phyloP scores from a whole-genome alignment of 2,113 vertebrate genomes.

The Epinephelus cyanopodus region DNA sequence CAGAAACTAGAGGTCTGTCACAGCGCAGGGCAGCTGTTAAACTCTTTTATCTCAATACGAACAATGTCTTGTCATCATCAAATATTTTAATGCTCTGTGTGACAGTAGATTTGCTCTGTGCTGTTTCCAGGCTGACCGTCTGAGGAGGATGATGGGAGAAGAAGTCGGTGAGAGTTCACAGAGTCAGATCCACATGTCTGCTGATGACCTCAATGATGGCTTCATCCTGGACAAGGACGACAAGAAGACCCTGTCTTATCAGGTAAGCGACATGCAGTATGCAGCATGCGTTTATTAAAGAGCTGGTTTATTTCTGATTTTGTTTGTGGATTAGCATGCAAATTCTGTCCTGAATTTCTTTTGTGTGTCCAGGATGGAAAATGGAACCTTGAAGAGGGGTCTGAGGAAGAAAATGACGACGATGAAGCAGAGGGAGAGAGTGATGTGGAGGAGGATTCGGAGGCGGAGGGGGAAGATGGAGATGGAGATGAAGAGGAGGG shows the following conservation, averaged over 20 bases:
- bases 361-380: conserved; percentile 86
- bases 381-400: conserved; percentile 76
- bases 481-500: conserved; percentile 13
- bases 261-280: conserved; percentile 75
- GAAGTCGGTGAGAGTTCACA: conserved; percentile 63
- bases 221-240: conserved; percentile 92
- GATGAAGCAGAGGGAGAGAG: conserved; percentile 46
- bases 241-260: conserved; percentile 88
- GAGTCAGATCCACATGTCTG: conserved; percentile 86
- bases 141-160: conserved; percentile 92
- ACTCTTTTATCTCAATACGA: neutral
- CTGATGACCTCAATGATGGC: conserved; percentile 93
- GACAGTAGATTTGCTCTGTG: neutral
- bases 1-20: conserved; percentile 88
- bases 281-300: neutral
- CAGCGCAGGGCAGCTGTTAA: too few relatives aligned
- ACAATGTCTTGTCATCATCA: neutral
- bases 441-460: conserved; percentile 36
- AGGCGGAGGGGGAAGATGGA: conserved; percentile 27
- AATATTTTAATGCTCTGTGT: neutral
- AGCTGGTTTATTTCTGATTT: neutral
- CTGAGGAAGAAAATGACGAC: conserved; percentile 56
- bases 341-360: neutral
- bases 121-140: conserved; percentile 87
- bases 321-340: neutral